Base-by-base conservation (phyloP, 2,888 invertebrate species). In the Polymixis lichenea region DNA sequence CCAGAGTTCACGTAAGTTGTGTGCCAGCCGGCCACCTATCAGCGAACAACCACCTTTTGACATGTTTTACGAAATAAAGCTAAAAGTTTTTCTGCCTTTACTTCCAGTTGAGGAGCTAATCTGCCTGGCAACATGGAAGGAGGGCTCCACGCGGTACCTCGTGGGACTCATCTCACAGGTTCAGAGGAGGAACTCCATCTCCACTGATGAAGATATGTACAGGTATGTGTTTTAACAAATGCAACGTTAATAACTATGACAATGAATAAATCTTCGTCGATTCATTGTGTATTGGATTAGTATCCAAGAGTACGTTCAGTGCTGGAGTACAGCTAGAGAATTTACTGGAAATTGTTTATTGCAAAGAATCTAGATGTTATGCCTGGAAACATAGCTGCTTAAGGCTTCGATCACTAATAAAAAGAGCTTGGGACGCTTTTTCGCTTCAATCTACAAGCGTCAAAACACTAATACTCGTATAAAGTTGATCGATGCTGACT, bases 101-200 rank as follows among this genome's bases (percentile, higher is more conserved):
- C 49, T 79, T 93, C 13, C 93, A 98, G 98, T 98, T 69, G 98
- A 98, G 91, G 98, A 98, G 94, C 93, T 98, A 73, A 97, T 98
- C 66, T 98, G 98, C 92, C 94, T 98, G 75, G 98, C 98, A 6
- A 97, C 97, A 28, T 98, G 98, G 98, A 98, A 98, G 93, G 98
- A 98, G 86, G 98, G 98, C 0, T 98, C 98, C 56, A 98, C 98
- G 68, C 97, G 98, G 73, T 98, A 98, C 93, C 96, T 98, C 66
- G 98, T 98, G 69, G 98, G 98, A 0, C 97, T 97, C 87, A 97
- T 98, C 85, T 97, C 97, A n/a, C 98, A 98, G 91, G 96, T 97
- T 46, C 97, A 97, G 89, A 93, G 97, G 53, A 92, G 97, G 73
- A 97, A 96, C 86, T 91, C 96, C 49, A 93, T 97, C 32, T 95